Percentiles rank a stretch among this genome's conserved stretches.
Evolutionary conservation across 2,113 vertebrate genomes (phyloP).

Genomic region (Naja naja): DNA sequence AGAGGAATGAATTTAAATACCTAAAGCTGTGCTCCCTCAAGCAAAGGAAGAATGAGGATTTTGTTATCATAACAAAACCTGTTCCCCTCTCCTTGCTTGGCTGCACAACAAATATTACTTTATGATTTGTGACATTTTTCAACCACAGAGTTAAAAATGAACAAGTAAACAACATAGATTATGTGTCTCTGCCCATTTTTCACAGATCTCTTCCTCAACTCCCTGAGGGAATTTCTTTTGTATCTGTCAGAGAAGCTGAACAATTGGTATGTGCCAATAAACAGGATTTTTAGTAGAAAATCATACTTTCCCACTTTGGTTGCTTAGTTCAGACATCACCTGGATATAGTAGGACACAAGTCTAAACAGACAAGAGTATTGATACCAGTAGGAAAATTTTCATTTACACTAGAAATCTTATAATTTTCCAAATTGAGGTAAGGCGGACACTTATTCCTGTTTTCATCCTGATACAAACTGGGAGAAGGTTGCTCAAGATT

Average conservation of each 20-base stretch:
- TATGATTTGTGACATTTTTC: neutral
- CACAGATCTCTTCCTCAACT: neutral
- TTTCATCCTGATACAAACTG: neutral
- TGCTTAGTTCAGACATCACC: neutral
- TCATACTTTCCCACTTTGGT: neutral
- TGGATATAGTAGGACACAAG: neutral
- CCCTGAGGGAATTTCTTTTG: neutral
- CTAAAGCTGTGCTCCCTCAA: neutral
- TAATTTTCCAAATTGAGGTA: neutral
- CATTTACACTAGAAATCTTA: neutral
- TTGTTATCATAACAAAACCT: neutral
- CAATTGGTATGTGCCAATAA: neutral
- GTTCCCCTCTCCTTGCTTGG: neutral
- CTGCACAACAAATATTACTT: neutral
- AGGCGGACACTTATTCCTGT: neutral
- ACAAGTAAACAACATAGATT: neutral
- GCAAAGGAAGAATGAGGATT: neutral
- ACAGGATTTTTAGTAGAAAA: neutral
- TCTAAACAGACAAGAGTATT: neutral
- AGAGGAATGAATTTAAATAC: neutral
- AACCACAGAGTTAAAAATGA: neutral
- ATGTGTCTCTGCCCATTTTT: neutral
- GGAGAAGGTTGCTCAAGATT: neutral
- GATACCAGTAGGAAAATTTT: neutral
- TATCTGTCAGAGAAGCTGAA: neutral